These are phyloP conservation scores for Pelvicachromis taeniatus DNA, from an alignment of 2,113 vertebrate species.

Conservation along the genomic window DNA sequence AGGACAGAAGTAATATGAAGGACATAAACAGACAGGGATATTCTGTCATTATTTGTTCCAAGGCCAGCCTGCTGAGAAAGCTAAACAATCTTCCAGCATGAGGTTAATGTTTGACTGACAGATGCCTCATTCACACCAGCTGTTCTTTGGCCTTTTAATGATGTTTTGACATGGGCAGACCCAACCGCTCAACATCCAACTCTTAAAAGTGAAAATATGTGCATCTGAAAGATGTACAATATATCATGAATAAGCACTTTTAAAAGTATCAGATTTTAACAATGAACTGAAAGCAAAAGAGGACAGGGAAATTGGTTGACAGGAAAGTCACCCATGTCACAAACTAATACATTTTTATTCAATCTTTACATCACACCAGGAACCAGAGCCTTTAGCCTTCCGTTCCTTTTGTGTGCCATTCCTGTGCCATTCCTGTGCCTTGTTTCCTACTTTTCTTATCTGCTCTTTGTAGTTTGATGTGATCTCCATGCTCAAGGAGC, in stretches of 20 bases:
- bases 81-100: slow-evolving; percentile 9
- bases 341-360: background rate
- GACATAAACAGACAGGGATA: background rate
- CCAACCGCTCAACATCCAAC: background rate
- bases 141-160: slow-evolving; percentile 29
- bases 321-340: background rate
- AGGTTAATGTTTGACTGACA: slow-evolving; percentile 31
- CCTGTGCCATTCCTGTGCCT: background rate
- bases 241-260: background rate
- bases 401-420: background rate
- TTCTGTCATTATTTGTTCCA: background rate
- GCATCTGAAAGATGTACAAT: background rate
- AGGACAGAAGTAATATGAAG: background rate
- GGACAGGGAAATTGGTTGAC: background rate
- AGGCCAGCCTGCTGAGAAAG: background rate
- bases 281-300: background rate
- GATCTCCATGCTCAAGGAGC: background rate
- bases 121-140: slow-evolving; percentile 14
- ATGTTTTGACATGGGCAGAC: background rate
- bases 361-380: background rate
- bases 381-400: background rate
- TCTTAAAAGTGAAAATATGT: background rate
- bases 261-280: background rate
- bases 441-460: background rate
- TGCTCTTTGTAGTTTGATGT: background rate